Evolutionary conservation across 2,888 invertebrate genomes (phyloP), one percentile per base, ranked within the genome.

Genomic region (Helleia helle): DNA sequence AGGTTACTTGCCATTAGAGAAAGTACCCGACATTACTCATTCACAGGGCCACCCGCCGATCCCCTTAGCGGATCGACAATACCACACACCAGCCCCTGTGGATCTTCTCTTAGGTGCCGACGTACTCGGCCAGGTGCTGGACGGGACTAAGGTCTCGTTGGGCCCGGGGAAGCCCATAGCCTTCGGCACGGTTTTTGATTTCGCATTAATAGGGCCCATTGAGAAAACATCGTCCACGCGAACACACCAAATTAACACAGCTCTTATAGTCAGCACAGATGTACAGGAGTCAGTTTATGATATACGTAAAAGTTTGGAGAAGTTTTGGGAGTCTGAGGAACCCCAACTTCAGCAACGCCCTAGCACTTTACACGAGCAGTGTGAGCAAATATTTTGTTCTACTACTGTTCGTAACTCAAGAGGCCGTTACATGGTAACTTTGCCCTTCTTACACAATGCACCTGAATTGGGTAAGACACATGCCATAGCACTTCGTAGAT

Each of bases 141-240:
- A 28, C 11, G 28, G 11, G 6, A 28, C 5, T 11, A 28, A 9
- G 28, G 6, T 29, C 12, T n/a, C 29, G n/a, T 29, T 30, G 15
- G 7, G 14, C 9, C 30, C 30, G 15, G 15, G 30, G 30, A 14
- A 30, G 5, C 8, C 30, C 29, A 13, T 13, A 29, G 30, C 30
- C 29, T 14, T 29, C 7, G 30, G 30, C 14, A 30, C 30, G 15
- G 15, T 30, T 8, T 30, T 30, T 30, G 14, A 30, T 13, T 29
- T 29, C 13, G 29, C 14, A 13, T 14, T 29, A 12, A 29, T 29
- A 6, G 29, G 29, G 6, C 29, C 29, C 29, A 29, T 29, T 2
- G 13, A 29, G n/a, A 12, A 29, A 2, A 29, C 12, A 29, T 29
- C 13, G 12, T 12, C 29, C 29, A 29, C 29, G 13, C 29, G 6